A percentile compares a stretch with the other conserved stretches of the same genome.
phyloP scores from a whole-genome alignment of 2,113 vertebrate genomes.

The Reinhardtius hippoglossoides region DNA sequence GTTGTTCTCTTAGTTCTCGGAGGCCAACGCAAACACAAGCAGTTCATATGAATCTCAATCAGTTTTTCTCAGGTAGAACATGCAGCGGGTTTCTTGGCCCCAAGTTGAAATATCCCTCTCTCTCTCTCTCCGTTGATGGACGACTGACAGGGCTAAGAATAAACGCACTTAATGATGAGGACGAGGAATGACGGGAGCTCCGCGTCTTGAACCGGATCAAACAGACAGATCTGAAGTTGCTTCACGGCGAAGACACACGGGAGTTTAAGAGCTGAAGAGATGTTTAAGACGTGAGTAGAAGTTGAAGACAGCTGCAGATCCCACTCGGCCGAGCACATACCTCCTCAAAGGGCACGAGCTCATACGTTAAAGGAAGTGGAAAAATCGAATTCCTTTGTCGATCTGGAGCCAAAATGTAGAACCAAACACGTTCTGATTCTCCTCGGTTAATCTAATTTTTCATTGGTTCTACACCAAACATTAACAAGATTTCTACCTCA shows the following conservation, averaged over 20 bases:
- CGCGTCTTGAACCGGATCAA: not conserved
- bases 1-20: constrained; percentile 14
- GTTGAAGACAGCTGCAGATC: no score
- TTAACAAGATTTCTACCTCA: not conserved
- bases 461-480: no score
- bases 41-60: not conserved
- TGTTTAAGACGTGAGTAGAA: no score
- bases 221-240: not conserved
- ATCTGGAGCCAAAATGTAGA: no score
- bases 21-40: constrained; percentile 40
- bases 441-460: no score
- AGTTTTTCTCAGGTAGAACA: constrained; percentile 5
- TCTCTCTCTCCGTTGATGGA: not conserved
- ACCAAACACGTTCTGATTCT: no score
- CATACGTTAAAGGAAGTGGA: no score
- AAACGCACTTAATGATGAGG: constrained; percentile 23
- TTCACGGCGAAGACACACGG: not conserved
- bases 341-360: no score
- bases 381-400: no score
- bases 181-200: constrained; percentile 5
- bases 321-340: no score
- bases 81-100: not conserved
- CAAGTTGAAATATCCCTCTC: not conserved
- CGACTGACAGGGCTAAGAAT: constrained; percentile 25
- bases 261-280: not conserved